Conservation (phyloP, 2,888 invertebrate genomes). For the Nematopogon swammerdamellus region DNA sequence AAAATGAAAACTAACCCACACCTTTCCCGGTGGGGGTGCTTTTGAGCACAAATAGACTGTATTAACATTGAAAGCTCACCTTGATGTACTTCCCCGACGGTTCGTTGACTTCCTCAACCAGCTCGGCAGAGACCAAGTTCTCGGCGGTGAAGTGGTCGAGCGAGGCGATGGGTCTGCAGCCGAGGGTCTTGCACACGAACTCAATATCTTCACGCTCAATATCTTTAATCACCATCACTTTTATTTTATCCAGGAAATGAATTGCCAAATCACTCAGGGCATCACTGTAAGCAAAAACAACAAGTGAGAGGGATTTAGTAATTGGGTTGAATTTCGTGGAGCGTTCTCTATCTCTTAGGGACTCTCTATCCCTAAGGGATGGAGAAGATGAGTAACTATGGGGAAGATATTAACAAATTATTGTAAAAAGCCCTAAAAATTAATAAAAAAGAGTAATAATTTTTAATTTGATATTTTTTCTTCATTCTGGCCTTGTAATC, state of each 20-base stretch:
- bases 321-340: too few species aligned
- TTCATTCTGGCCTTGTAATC: too few species aligned
- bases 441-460: slow-evolving; percentile 1
- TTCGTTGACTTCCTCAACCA: slow-evolving; percentile 90
- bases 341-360: too few species aligned
- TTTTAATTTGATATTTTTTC: too few species aligned
- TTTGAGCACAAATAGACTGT: too few species aligned
- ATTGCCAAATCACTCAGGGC: slow-evolving; percentile 95
- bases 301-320: too few species aligned
- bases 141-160: slow-evolving; percentile 95
- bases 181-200: slow-evolving; percentile 92
- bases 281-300: slow-evolving; percentile 73
- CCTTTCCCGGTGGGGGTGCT: too few species aligned
- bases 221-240: slow-evolving; percentile 97
- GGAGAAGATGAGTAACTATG: too few species aligned
- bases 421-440: too few species aligned
- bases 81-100: slow-evolving; percentile 90
- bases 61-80: slow-evolving; percentile 29
- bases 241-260: slow-evolving; percentile 98
- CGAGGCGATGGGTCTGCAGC: slow-evolving; percentile 96
- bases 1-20: too few species aligned
- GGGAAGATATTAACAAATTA: slow-evolving; percentile 4
- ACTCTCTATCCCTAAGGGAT: too few species aligned
- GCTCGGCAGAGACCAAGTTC: slow-evolving; percentile 85
- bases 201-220: slow-evolving; percentile 98